Evolutionary conservation across 2,888 invertebrate genomes (phyloP).

Genomic region (Synergus laeviventris): DNA sequence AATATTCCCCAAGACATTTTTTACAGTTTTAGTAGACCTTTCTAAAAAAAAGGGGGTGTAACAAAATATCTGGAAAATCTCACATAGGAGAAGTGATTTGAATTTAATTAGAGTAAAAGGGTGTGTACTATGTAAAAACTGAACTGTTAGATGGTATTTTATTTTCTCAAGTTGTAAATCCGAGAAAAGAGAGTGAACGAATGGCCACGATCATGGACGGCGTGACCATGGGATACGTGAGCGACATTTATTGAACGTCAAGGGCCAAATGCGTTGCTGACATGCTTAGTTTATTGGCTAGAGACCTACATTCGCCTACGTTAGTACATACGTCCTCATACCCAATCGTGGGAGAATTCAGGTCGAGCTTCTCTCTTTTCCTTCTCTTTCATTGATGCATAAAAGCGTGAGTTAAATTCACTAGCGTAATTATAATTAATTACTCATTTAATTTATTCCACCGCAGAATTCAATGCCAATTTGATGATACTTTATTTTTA

Average conservation of each 20-base stretch:
- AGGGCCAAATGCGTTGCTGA: slow-evolving; percentile 54
- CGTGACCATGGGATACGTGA: slow-evolving; percentile 51
- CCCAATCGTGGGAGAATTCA: not conserved
- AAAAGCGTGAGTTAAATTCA: no score
- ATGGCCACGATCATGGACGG: slow-evolving; percentile 50
- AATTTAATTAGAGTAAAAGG: not conserved
- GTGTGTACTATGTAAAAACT: no score
- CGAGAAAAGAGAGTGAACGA: slow-evolving; percentile 45
- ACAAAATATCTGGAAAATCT: no score
- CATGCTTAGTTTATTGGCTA: slow-evolving; percentile 58
- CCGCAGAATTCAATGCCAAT: no score
- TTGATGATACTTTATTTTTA: no score
- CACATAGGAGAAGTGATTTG: not conserved
- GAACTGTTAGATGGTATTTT: not conserved
- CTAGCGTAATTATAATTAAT: no score
- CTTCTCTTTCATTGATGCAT: not conserved
- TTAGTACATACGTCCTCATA: not conserved
- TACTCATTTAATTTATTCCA: no score
- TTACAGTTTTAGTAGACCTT: no score
- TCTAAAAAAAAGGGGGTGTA: no score
- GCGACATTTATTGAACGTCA: slow-evolving; percentile 54
- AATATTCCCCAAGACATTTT: no score
- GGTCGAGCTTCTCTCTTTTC: not conserved
- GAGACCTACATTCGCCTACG: slow-evolving; percentile 55
- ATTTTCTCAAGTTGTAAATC: slow-evolving; percentile 14